Evolutionary conservation across 2,888 invertebrate species (phyloP).

Genomic region (Pristionchus exspectatus): DNA sequence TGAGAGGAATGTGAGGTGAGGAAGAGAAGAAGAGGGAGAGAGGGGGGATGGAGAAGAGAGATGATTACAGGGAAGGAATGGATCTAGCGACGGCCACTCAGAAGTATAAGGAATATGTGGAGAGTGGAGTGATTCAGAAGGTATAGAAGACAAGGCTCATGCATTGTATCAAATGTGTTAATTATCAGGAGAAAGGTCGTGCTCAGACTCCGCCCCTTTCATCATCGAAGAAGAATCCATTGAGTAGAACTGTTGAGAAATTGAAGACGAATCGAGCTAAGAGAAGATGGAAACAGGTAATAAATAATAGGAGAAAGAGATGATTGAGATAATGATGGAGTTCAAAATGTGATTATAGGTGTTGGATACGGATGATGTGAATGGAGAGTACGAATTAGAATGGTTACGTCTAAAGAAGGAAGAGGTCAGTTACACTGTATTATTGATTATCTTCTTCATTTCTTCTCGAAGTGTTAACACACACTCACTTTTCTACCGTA

Average conservation of each 20-base stretch:
- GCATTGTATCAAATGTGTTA: not conserved
- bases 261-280: slow-evolving; percentile 73
- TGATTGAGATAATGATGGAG: not conserved
- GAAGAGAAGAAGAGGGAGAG: not conserved
- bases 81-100: slow-evolving; percentile 66
- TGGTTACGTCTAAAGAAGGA: slow-evolving; percentile 66
- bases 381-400: slow-evolving; percentile 68
- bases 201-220: slow-evolving; percentile 71
- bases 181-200: slow-evolving; percentile 63
- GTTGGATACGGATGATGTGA: slow-evolving; percentile 67
- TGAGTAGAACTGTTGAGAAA: slow-evolving; percentile 68
- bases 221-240: slow-evolving; percentile 56
- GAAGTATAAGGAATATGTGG: slow-evolving; percentile 71
- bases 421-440: slow-evolving; percentile 27
- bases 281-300: slow-evolving; percentile 72
- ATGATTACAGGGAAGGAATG: slow-evolving; percentile 63
- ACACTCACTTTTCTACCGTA: not conserved
- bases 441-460: not conserved
- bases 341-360: slow-evolving; percentile 56
- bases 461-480: not conserved
- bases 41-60: not conserved
- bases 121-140: slow-evolving; percentile 67
- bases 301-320: not conserved
- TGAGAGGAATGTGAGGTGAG: slow-evolving; percentile 43
- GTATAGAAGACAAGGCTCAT: not conserved